phyloP scores from a whole-genome alignment of 2,888 invertebrate species.

The Yponomeuta evonymella region DNA sequence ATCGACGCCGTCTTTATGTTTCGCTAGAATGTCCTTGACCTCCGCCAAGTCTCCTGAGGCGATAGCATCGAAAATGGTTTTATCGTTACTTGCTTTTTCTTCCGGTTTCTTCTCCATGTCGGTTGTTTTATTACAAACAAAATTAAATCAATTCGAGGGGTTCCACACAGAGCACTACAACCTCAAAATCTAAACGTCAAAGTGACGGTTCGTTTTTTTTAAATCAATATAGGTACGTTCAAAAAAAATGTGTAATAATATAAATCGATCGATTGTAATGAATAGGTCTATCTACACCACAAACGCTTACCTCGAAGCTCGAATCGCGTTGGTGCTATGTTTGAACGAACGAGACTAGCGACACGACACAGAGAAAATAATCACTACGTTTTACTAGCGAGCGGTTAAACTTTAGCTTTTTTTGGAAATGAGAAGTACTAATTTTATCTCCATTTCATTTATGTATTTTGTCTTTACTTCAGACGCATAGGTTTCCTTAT shows the following conservation, averaged over 20 bases:
- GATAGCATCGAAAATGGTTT: constrained; percentile 83
- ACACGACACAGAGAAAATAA: too few relatives aligned
- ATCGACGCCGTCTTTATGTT: constrained; percentile 82
- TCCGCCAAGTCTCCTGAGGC: constrained; percentile 81
- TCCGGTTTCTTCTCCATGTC: constrained; percentile 58
- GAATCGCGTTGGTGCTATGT: too few relatives aligned
- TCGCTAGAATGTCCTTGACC: constrained; percentile 80
- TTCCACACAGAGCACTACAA: constrained; percentile 22
- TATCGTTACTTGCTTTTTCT: constrained; percentile 57
- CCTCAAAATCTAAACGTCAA: constrained; percentile 20
- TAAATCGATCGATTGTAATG: constrained; percentile 1
- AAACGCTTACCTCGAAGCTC: too few relatives aligned
- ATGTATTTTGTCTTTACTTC: too few relatives aligned
- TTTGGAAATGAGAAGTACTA: too few relatives aligned
- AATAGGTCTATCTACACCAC: too few relatives aligned
- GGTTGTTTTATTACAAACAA: constrained; percentile 26
- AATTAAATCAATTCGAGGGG: constrained; percentile 21
- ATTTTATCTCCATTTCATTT: too few relatives aligned
- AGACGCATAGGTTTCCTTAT: too few relatives aligned
- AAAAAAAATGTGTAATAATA: not conserved
- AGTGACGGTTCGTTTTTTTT: not conserved
- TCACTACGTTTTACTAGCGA: too few relatives aligned
- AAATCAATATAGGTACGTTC: not conserved
- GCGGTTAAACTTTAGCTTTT: too few relatives aligned
- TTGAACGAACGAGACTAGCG: too few relatives aligned